phyloP scores from a whole-genome alignment of 92 coral and sea anemone species.

The Zoanthus sociatus region DNA sequence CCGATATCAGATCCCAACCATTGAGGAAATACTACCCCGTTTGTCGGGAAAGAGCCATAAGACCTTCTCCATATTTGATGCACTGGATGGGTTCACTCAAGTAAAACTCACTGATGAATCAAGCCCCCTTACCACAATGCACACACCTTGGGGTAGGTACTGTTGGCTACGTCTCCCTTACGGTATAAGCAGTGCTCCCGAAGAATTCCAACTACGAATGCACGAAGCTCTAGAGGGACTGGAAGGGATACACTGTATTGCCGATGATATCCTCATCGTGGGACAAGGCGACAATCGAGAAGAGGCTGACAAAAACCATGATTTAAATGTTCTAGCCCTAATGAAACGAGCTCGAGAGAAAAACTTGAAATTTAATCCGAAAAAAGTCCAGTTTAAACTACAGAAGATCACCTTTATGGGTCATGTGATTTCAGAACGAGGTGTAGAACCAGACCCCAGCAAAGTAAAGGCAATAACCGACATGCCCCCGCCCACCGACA shows the following conservation, averaged over 20 bases:
- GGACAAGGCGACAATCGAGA: slow-evolving; percentile 50
- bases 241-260: slow-evolving; percentile 32
- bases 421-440: no score
- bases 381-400: slow-evolving; percentile 46
- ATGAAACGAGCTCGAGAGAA: slow-evolving; percentile 24
- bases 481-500: no score
- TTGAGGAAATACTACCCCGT: slow-evolving; percentile 40
- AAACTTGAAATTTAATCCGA: slow-evolving; percentile 23
- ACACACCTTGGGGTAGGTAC: slow-evolving; percentile 50
- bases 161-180: background rate
- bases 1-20: slow-evolving; percentile 44
- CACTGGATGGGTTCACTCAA: background rate
- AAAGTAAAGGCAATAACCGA: no score
- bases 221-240: slow-evolving; percentile 44
- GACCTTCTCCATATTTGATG: slow-evolving; percentile 49
- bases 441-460: no score
- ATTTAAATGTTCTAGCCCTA: slow-evolving; percentile 39
- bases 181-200: slow-evolving; percentile 45
- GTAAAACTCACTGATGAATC: slow-evolving; percentile 1
- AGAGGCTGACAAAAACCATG: slow-evolving; percentile 57
- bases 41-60: slow-evolving; percentile 43
- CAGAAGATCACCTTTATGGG: no score
- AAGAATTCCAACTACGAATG: slow-evolving; percentile 49
- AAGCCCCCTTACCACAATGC: slow-evolving; percentile 51
- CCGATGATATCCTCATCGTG: slow-evolving; percentile 50